Base-by-base conservation (phyloP, 2,888 invertebrate species). In the Odontothrips loti region DNA sequence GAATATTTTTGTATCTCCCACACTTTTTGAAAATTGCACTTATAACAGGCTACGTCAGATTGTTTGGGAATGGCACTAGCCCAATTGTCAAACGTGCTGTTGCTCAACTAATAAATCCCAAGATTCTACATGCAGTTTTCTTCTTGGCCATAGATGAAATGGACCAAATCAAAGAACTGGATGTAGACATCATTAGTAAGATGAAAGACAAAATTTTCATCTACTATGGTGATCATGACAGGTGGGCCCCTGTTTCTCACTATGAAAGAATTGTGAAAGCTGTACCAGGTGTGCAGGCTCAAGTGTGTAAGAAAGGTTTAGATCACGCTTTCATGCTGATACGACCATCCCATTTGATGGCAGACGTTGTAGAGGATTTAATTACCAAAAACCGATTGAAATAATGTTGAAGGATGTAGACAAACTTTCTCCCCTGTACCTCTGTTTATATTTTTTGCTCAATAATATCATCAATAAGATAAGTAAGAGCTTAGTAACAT, bases 301-400 rank as follows among this genome's bases (percentile, higher is more conserved):
- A 90, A 82, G 85, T 93, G 29, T 93, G 93, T 85, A 87, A 89
- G 29, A 87, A 90, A 79, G 89, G 90, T 29, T 90, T 91, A 84
- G 89, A 90, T 51, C 97, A 98, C 88, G 92, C 95, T 4, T 98
- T 96, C 90, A 95, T 96, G 9, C 86, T 97, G 75, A 89, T 12
- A 23, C n/a, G 23, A 27, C 68, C 68, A 23, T 75, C 68, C 9
- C 23, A 23, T 27, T 27, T 75, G 27, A 27, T 75, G 68, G 68
- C 23, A 23, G 68, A 75, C 6, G 68, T 75, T 75, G 23, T 75
- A 12, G 27, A 27, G 27, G 68, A 75, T 8, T 23, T 23, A 27
- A 27, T 75, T 12, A 23, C n/a, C 11, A 75, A 27, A 27, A 75
- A 75, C 27, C 23, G 68, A 23, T 12, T 27, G 23, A 75, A 75